Evolutionary conservation across 2,113 vertebrate species (phyloP).

Genomic region (Microtus ochrogaster): DNA sequence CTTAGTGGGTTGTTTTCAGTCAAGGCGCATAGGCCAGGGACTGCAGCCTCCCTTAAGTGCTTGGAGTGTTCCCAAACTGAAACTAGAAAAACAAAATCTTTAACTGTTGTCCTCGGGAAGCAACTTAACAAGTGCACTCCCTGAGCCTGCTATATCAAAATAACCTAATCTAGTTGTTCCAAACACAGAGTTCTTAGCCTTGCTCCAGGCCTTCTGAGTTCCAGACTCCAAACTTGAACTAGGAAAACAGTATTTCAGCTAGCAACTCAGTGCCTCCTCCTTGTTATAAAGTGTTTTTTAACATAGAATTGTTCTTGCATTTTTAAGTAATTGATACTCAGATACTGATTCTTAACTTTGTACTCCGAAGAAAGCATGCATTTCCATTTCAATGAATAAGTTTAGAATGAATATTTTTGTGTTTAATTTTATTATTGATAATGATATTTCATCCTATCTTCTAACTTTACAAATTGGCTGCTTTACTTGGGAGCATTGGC

Average conservation of each 20-base stretch:
- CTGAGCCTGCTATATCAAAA: slow-evolving; percentile 4
- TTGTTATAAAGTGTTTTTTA: not conserved
- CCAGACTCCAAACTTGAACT: not conserved
- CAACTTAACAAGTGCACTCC: not conserved
- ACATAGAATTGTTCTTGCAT: not conserved
- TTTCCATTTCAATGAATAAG: slow-evolving; percentile 27
- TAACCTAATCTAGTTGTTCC: not conserved
- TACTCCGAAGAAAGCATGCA: not conserved
- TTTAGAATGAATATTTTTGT: not conserved
- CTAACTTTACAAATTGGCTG: not conserved
- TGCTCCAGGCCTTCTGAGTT: not conserved
- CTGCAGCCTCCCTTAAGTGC: not conserved
- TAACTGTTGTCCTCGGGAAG: not conserved
- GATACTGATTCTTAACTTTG: not conserved
- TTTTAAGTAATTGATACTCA: not conserved
- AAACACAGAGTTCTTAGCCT: not conserved
- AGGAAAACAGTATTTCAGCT: not conserved
- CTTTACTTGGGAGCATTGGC: not conserved
- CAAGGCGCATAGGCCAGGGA: not conserved
- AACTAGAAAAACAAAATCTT: not conserved
- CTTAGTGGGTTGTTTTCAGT: not conserved
- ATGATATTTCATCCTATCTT: slow-evolving; percentile 3
- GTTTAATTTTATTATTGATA: slow-evolving; percentile 17
- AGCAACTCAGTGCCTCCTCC: not conserved
- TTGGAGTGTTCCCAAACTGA: not conserved